Base-by-base conservation (phyloP, 2,888 invertebrate species). In the Trachelus troglodyta region DNA sequence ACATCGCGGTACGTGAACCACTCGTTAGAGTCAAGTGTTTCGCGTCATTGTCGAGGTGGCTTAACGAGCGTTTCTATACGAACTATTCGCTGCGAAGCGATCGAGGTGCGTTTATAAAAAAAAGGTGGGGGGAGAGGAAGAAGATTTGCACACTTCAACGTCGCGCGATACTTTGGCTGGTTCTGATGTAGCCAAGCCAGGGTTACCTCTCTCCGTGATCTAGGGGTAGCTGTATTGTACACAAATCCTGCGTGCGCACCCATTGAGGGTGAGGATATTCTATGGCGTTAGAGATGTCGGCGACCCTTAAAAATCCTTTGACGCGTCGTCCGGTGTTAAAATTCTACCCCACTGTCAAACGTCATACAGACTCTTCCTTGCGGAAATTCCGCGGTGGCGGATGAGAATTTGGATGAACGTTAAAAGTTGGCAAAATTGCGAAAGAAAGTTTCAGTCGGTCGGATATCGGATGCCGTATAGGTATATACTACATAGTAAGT, bases 151-250 rank as follows among this genome's bases (percentile, higher is more conserved):
- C 86, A 80, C 80, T 77, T 80, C 85, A 82, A 80, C 83, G 82
- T 81, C 84, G 80, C 85, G 85, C 80, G 79, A 81, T 85, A 87
- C 84, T 89, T 90, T 88, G 86, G 86, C 82, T 86, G 23, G 40
- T 9, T 56, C 40, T 23, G 40, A 15, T 85, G 83, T 77, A 77
- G 77, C 75, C 77, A 76, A 77, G 56, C 74, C 77, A 73, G 71
- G 76, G 31, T 30, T 9, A 31, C 31, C 30, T 23, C 71, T 12
- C 33, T 31, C 30, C 30, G 33, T 56, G 40, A 56, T 56, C 71
- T 31, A 71, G 33, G 71, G 71, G 33, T 33, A 31, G 71, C 71
- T 71, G 31, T 33, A 71, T 11, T 33, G 12, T 31, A 31, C 31
- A 33, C 11, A 71, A 71, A n/a, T 12, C 76, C 76, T 82, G 84